These are phyloP conservation scores for Atta colombica DNA, from an alignment of 1,140 invertebrate genomes.

Conservation along the genomic window DNA sequence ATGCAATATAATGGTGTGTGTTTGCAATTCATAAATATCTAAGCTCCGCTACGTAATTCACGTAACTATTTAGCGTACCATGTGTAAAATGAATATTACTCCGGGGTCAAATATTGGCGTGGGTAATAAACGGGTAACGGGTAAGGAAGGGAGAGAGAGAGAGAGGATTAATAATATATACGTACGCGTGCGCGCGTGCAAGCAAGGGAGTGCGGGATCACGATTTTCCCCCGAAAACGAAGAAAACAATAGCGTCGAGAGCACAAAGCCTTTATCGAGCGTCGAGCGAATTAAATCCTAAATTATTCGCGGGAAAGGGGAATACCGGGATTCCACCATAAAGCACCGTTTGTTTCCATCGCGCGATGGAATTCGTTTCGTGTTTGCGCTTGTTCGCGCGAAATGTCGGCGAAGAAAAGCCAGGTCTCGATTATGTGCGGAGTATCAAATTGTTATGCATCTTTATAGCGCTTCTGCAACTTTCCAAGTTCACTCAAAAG, in stretches of 20 bases:
- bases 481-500: not conserved
- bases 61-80: slow-evolving; percentile 47
- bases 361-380: slow-evolving; percentile 51
- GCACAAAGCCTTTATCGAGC: slow-evolving; percentile 59
- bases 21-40: slow-evolving; percentile 51
- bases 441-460: slow-evolving; percentile 23
- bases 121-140: slow-evolving; percentile 19
- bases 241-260: slow-evolving; percentile 57
- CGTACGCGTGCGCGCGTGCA: not conserved
- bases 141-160: too few species aligned
- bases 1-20: not conserved
- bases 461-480: not conserved
- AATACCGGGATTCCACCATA: slow-evolving; percentile 56
- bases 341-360: slow-evolving; percentile 54
- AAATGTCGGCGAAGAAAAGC: slow-evolving; percentile 55
- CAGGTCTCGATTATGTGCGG: slow-evolving; percentile 1
- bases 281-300: slow-evolving; percentile 60
- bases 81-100: slow-evolving; percentile 53
- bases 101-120: slow-evolving; percentile 45
- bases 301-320: slow-evolving; percentile 62
- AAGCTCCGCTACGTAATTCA: slow-evolving; percentile 36
- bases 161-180: slow-evolving; percentile 36
- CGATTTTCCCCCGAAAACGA: slow-evolving; percentile 39
- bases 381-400: slow-evolving; percentile 28
- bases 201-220: not conserved